phyloP scores from a whole-genome alignment of 2,113 vertebrate genomes.

The Pterophyllum scalare region DNA sequence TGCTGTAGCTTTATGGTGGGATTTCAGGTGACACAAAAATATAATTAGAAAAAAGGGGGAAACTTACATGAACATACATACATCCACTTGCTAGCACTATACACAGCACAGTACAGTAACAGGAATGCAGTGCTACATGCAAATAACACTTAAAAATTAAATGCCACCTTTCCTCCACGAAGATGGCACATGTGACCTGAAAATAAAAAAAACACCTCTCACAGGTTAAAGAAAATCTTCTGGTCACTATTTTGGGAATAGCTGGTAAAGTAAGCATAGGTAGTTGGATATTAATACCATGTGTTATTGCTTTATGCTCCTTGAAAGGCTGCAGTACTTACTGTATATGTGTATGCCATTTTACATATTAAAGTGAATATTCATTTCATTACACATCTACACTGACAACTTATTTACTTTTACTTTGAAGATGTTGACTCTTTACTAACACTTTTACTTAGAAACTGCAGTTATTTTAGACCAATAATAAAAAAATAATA shows the following conservation, averaged over 20 bases:
- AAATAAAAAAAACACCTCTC: neutral
- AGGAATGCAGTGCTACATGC: neutral
- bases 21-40: slow-evolving; percentile 24
- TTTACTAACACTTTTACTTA: too few relatives aligned
- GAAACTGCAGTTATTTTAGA: too few relatives aligned
- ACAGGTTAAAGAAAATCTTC: neutral
- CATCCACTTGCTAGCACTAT: neutral
- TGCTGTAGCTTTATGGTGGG: neutral
- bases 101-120: neutral
- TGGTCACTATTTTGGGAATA: neutral
- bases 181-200: neutral
- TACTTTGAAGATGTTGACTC: neutral
- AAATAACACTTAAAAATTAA: neutral
- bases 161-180: neutral
- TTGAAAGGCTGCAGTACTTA: neutral
- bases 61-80: neutral
- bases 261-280: neutral
- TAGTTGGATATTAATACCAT: neutral
- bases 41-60: neutral
- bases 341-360: too few relatives aligned
- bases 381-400: neutral
- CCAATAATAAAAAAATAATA: too few relatives aligned
- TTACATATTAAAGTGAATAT: neutral
- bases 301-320: neutral
- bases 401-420: neutral